Evolutionary conservation across 37 sponge, comb jelly and placozoan species (phyloP), one percentile per base, ranked within the genome.

Genomic region (Chondrosia reniformis): DNA sequence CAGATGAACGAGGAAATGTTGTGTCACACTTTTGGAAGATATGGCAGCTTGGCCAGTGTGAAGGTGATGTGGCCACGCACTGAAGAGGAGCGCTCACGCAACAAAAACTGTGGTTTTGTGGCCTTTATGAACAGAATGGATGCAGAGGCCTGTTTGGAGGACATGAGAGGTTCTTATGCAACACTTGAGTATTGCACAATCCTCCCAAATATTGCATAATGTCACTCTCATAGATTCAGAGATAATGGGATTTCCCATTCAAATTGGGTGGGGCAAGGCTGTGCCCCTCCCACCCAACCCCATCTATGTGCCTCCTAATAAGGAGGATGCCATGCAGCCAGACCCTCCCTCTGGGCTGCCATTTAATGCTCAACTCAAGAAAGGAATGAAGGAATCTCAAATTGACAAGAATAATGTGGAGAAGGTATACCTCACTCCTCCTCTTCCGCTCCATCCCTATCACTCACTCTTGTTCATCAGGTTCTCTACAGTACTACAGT

Each of bases 31-130:
- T 99, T 99, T 91, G 99, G 99, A 41, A 87, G 93, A 76, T 93
- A 83, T 86, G 99, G 99, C 28, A 87, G 96, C 7, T 86, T 99
- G 56, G 99, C 99, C 28, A 95, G 96, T 83, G 91, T 99, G 33
- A 99, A 99, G 84, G 95, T 99, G 59, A 99, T 99, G 99, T 99
- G 99, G 99, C 99, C 99, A 0, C 67, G 99, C 2, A 99, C 92
- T 37, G 99, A 99, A 24, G 99, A 99, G 80, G 99, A 99, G 84
- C 80, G 84, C 58, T 73, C 90, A 10, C 66, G 96, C 22, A 88
- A 93, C 75, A 85, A 81, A 58, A 99, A 95, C 84, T 99, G 96
- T 79, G 99, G 99, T 28, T 99, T 99, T 84, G 99, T 99, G 13
- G 99, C 99, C 4, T 99, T 85, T 88, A 99, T 99, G 99, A 88